phyloP scores from a whole-genome alignment of 2,888 invertebrate genomes.

The Drosophila formosana region DNA sequence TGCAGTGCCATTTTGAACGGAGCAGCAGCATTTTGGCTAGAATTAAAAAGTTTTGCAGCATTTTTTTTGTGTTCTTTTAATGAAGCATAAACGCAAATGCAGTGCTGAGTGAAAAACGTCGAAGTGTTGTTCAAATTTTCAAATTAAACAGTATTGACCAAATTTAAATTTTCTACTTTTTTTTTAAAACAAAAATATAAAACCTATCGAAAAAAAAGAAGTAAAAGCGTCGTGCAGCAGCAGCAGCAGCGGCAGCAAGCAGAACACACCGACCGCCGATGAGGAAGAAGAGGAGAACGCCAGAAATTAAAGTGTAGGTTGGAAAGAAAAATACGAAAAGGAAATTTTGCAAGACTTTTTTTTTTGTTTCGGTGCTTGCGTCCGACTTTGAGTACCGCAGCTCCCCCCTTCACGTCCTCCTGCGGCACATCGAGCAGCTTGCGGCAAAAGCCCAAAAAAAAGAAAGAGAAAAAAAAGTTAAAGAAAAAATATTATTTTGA shows the following conservation, averaged over 20 bases:
- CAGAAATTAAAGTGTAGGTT: conserved; percentile 70
- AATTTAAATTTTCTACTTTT: conserved; percentile 50
- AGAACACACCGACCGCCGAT: conserved; percentile 32
- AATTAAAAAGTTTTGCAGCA: conserved; percentile 45
- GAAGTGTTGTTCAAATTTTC: conserved; percentile 38
- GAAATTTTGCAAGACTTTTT: conserved; percentile 45
- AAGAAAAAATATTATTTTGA: conserved; percentile 2
- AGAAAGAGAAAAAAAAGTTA: background rate
- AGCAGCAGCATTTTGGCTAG: conserved; percentile 43
- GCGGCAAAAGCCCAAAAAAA: conserved; percentile 1
- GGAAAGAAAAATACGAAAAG: conserved; percentile 52
- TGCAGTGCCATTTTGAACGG: conserved; percentile 51
- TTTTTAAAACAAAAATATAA: conserved; percentile 25
- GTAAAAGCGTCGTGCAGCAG: conserved; percentile 43
- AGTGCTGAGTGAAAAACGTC: conserved; percentile 57
- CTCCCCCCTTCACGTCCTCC: background rate
- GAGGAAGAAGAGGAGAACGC: conserved; percentile 41
- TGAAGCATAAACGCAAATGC: conserved; percentile 53
- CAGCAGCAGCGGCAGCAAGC: conserved; percentile 18
- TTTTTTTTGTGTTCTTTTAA: conserved; percentile 35
- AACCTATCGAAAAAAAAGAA: conserved; percentile 18
- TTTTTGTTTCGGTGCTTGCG: conserved; percentile 52
- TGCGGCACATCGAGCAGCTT: conserved; percentile 27
- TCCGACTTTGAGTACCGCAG: conserved; percentile 29
- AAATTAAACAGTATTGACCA: conserved; percentile 35